Percentiles rank a stretch among this genome's conserved stretches.
These are phyloP conservation scores for Pachydiplax longipennis DNA, from an alignment of 2,888 invertebrate genomes.

Conservation along the genomic window DNA sequence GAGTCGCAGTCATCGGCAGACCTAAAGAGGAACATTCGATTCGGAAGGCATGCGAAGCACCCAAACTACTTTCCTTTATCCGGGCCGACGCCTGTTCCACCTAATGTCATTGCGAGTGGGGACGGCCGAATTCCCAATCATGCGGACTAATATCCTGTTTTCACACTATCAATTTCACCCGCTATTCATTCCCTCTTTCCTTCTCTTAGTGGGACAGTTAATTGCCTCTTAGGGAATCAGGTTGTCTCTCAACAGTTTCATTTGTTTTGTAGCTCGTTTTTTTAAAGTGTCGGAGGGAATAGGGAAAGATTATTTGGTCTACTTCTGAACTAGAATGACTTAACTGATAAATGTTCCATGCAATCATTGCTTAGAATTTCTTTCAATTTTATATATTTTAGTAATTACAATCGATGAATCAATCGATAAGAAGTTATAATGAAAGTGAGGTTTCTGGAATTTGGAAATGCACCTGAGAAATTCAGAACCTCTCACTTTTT, in stretches of 20 bases:
- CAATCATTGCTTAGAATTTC: too few species aligned
- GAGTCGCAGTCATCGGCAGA: not conserved
- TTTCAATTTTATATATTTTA: too few species aligned
- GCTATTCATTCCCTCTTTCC: not conserved
- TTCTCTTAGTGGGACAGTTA: not conserved
- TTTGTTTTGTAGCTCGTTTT: not conserved
- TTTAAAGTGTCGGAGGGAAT: not conserved
- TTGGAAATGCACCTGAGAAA: too few species aligned
- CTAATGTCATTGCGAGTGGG: not conserved
- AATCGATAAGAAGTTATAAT: too few species aligned
- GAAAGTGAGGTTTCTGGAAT: too few species aligned
- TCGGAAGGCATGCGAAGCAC: slow-evolving; percentile 5
- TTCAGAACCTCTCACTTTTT: too few species aligned
- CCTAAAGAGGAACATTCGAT: slow-evolving; percentile 5
- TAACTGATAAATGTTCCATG: too few species aligned
- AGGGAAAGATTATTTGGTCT: too few species aligned
- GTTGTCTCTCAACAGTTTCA: not conserved
- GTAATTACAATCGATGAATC: too few species aligned
- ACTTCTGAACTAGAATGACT: too few species aligned
- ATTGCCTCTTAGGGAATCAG: not conserved
- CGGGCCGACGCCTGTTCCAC: not conserved
- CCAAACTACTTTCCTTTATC: not conserved
- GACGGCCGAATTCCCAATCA: not conserved
- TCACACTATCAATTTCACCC: not conserved
- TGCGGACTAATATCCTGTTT: not conserved